Conservation (phyloP, 92 coral and sea anemone species). For the Epizoanthus stellaris region DNA sequence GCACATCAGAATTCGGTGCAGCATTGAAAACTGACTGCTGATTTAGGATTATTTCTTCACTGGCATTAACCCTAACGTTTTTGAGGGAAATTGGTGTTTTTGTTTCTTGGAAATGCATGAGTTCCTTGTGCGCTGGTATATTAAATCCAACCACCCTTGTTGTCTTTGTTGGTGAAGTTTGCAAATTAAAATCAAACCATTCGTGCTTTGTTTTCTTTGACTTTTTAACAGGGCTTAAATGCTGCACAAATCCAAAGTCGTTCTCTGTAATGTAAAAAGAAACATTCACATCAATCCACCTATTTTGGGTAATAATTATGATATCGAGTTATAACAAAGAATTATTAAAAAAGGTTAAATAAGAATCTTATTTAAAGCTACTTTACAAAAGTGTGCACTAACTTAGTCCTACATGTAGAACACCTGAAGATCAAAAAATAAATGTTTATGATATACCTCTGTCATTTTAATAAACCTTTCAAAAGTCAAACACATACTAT, state of each 20-base stretch:
- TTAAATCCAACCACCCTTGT: constrained; percentile 25
- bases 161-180: constrained; percentile 40
- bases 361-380: no score
- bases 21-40: constrained; percentile 33
- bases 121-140: constrained; percentile 30
- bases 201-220: constrained; percentile 30
- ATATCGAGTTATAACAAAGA: background rate
- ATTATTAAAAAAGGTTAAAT: no score
- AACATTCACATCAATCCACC: constrained; percentile 8
- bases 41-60: constrained; percentile 38
- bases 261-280: constrained; percentile 15
- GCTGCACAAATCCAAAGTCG: constrained; percentile 33
- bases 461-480: background rate
- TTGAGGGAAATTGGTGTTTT: constrained; percentile 40
- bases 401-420: no score
- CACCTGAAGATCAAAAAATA: no score
- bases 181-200: constrained; percentile 49
- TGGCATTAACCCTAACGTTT: constrained; percentile 10
- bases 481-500: background rate
- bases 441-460: background rate
- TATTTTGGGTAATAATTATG: background rate
- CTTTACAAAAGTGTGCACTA: no score
- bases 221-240: constrained; percentile 34
- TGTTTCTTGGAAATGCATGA: constrained; percentile 37
- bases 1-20: constrained; percentile 47